These are phyloP conservation scores for Austrofundulus limnaeus DNA, from an alignment of 2,113 vertebrate species.

Conservation along the genomic window DNA sequence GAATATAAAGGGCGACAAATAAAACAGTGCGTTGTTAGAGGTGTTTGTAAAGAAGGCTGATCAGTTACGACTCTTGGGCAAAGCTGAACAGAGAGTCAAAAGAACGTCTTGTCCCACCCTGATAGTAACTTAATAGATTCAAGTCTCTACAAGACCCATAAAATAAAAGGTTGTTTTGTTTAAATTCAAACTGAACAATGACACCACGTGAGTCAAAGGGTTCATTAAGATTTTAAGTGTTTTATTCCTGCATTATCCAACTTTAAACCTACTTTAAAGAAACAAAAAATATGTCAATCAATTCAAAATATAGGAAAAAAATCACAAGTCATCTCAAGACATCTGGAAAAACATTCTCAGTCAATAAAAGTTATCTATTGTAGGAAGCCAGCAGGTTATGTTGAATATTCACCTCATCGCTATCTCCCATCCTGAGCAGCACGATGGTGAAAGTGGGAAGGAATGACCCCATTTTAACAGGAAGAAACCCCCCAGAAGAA, in stretches of 20 bases:
- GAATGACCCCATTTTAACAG: too few relatives aligned
- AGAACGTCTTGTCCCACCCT: conserved; percentile 44
- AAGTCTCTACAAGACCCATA: conserved; percentile 46
- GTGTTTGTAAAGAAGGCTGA: too few relatives aligned
- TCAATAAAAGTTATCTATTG: too few relatives aligned
- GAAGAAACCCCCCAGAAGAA: too few relatives aligned
- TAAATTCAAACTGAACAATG: not conserved
- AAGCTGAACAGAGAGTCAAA: conserved; percentile 1
- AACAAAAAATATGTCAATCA: not conserved
- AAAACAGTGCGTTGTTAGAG: too few relatives aligned
- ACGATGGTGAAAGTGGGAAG: too few relatives aligned
- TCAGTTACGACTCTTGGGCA: conserved; percentile 10
- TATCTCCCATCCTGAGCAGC: too few relatives aligned
- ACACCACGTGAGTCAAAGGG: not conserved
- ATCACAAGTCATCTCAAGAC: not conserved
- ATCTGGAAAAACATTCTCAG: too few relatives aligned
- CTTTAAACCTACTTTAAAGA: not conserved
- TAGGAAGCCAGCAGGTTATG: too few relatives aligned
- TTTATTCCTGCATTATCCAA: not conserved
- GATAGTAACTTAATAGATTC: conserved; percentile 24
- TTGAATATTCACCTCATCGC: too few relatives aligned
- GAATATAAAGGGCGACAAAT: too few relatives aligned
- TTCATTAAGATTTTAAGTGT: not conserved
- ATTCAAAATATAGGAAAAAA: not conserved
- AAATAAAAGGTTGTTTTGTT: conserved; percentile 7